Evolutionary conservation across 2,888 invertebrate species (phyloP), one percentile per base, ranked within the genome.

Genomic region (Biston stratarius): DNA sequence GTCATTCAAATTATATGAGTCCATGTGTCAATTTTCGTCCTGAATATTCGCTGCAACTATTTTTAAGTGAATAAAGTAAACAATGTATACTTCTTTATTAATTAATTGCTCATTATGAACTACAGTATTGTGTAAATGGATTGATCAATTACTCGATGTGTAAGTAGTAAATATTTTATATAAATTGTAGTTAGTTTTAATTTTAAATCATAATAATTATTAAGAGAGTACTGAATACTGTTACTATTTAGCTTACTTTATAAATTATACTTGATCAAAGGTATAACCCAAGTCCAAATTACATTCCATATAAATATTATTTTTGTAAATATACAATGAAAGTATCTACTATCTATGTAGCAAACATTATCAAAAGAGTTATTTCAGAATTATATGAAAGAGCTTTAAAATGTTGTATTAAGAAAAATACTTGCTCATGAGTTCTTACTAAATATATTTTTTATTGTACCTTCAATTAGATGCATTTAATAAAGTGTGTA

Each of bases 191-290:
- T 61, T 79, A 78, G 74, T 66, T 79, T 72, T 78, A 74, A 71
- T 70, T 79, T 77, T 77, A 80, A 73, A 77, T 74, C 42, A 75
- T 81, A 67, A 61, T 61, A 52, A 55, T 60, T 49, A 63, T 69
- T 90, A 91, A 90, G 88, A 85, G 88, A 89, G 92, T 93, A 92
- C 92, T 93, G 91, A 83, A 91, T 91, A 88, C 86, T 85, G 83
- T 87, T 88, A 89, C 56, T 67, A 56, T 63, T 67, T 84, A 84
- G 81, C 79, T 83, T 83, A 78, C 75, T 83, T 82, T 81, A 78
- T 72, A 71, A 83, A 82, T 79, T 82, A 81, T 85, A 86, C 83
- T 87, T 85, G 79, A 84, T 84, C 80, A 84, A 84, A 82, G 83
- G 86, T 90, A 84, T 86, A 84, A 83, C 77, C 24, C 78, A 82